Evolutionary conservation across 2,797 vertebrate species (phyloP).

Genomic region (Megalops cyprinoides): DNA sequence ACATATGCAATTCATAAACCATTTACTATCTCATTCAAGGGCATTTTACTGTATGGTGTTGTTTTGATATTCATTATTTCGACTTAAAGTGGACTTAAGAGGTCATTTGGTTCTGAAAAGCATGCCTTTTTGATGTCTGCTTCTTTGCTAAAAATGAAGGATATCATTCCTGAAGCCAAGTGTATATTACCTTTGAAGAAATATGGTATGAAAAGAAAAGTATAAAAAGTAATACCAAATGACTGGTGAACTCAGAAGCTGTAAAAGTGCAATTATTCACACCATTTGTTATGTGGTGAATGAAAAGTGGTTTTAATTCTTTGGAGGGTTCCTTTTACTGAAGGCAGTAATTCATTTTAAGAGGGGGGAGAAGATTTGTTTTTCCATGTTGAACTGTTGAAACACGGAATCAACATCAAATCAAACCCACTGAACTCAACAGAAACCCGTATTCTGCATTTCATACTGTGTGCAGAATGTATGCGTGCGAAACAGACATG

Average conservation of each 20-base stretch:
- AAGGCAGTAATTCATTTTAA: constrained; percentile 44
- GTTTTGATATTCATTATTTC: not conserved
- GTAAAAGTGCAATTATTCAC: constrained; percentile 49
- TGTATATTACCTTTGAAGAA: not conserved
- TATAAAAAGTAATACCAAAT: constrained; percentile 21
- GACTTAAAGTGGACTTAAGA: not conserved
- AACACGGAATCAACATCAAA: too few relatives aligned
- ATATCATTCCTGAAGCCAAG: not conserved
- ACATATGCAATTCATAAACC: too few relatives aligned
- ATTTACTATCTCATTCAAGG: not conserved
- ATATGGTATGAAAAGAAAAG: not conserved
- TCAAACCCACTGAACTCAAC: too few relatives aligned
- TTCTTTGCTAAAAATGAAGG: not conserved
- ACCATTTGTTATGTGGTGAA: constrained; percentile 48
- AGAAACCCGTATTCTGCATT: too few relatives aligned
- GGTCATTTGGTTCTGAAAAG: not conserved
- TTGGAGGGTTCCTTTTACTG: constrained; percentile 55
- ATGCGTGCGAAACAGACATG: too few relatives aligned
- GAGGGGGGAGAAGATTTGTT: constrained; percentile 3
- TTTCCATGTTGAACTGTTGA: not conserved
- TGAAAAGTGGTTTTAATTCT: constrained; percentile 67
- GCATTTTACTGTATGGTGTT: not conserved
- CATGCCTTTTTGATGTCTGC: not conserved
- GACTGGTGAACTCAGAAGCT: constrained; percentile 48
- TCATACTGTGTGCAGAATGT: too few relatives aligned